phyloP scores from a whole-genome alignment of 2,113 vertebrate genomes.

The Perca schrenkii region DNA sequence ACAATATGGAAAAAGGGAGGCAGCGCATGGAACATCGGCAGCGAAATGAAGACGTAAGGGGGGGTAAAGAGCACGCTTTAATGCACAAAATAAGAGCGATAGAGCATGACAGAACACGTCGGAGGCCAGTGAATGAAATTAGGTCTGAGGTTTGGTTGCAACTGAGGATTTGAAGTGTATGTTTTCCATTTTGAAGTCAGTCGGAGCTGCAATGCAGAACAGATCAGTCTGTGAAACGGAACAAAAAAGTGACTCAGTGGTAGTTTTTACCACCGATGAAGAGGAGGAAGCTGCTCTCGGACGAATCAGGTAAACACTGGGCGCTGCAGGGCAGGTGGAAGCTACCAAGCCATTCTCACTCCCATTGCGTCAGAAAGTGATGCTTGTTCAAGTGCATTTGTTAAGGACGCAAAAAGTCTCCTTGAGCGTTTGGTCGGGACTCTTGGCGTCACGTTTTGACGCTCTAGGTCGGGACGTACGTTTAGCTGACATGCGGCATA shows the following conservation, averaged over 20 bases:
- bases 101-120: conserved; percentile 64
- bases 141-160: conserved; percentile 69
- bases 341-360: too few relatives aligned
- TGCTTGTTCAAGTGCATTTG: too few relatives aligned
- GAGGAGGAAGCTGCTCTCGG: neutral
- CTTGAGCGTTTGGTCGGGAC: too few relatives aligned
- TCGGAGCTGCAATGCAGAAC: conserved; percentile 53
- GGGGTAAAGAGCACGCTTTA: conserved; percentile 58
- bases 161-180: conserved; percentile 31
- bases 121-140: conserved; percentile 63
- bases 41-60: conserved; percentile 49
- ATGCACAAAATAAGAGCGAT: conserved; percentile 66
- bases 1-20: conserved; percentile 55
- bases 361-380: too few relatives aligned
- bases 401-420: too few relatives aligned
- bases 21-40: conserved; percentile 42
- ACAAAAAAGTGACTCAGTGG: neutral
- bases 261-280: conserved; percentile 4
- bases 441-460: too few relatives aligned
- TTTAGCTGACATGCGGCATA: too few relatives aligned
- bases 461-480: too few relatives aligned
- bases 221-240: conserved; percentile 50
- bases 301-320: too few relatives aligned
- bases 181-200: conserved; percentile 60
- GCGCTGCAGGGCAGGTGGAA: neutral